A percentile compares a stretch with the other conserved stretches of the same genome.
Evolutionary conservation across 1,140 invertebrate species (phyloP).

Genomic region (Yoshiicerus persimilis): DNA sequence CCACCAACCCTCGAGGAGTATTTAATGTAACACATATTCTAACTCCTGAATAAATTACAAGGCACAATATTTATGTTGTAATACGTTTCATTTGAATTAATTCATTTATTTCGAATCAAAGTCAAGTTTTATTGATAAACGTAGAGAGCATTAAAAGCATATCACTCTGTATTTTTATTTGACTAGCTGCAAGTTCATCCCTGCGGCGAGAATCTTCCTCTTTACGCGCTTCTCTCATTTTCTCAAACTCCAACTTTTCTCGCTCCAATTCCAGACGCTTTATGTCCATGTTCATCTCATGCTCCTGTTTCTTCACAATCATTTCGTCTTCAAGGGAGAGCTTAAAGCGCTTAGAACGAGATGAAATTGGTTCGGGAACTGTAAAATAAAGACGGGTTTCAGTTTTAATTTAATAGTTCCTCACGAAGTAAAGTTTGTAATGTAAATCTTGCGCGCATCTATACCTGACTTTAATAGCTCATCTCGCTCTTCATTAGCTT

Average conservation of each 20-base stretch:
- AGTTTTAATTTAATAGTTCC: no score
- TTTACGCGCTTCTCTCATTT: not conserved
- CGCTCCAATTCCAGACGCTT: not conserved
- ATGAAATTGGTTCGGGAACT: no score
- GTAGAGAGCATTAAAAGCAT: not conserved
- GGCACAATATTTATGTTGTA: not conserved
- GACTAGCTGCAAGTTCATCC: not conserved
- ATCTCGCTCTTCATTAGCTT: not conserved
- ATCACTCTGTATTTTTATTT: not conserved
- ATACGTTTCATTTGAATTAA: not conserved
- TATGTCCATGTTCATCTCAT: not conserved
- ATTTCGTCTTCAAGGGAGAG: not conserved
- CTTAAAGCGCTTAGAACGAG: no score
- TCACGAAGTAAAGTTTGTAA: no score
- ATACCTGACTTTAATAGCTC: no score
- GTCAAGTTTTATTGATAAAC: not conserved
- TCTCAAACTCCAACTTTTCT: not conserved
- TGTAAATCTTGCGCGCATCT: no score
- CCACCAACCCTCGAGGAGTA: constrained; percentile 14
- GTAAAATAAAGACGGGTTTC: no score
- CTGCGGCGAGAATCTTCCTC: not conserved
- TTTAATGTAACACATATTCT: no score
- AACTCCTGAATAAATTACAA: no score
- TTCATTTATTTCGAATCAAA: not conserved
- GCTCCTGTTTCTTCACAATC: not conserved